A percentile compares a stretch with the other conserved stretches of the same genome.
phyloP scores from a whole-genome alignment of 2,888 invertebrate species.

The Bursaphelenchus okinawaensis region DNA sequence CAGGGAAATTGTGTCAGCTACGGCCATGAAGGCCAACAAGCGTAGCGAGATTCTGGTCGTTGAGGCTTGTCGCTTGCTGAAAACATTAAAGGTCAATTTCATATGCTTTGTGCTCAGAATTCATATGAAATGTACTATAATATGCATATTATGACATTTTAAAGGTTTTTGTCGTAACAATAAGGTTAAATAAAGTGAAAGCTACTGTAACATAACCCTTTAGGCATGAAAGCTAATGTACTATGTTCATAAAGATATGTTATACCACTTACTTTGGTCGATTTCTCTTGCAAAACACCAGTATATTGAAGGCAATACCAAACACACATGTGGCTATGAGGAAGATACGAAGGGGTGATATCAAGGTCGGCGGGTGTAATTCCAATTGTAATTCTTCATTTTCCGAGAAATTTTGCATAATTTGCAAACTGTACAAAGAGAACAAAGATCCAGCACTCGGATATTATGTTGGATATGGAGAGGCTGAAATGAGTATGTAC shows the following conservation, averaged over 20 bases:
- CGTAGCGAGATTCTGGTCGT: slow-evolving; percentile 45
- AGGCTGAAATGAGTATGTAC: no score
- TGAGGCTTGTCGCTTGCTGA: slow-evolving; percentile 25
- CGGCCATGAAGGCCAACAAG: slow-evolving; percentile 48
- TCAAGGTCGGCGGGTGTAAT: background rate
- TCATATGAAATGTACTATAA: no score
- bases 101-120: background rate
- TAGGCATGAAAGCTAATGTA: no score
- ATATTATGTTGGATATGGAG: no score
- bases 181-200: no score
- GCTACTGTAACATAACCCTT: no score
- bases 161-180: no score
- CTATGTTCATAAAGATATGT: background rate
- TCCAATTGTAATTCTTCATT: background rate
- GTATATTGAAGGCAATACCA: slow-evolving; percentile 29
- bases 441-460: no score
- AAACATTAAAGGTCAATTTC: no score
- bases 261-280: slow-evolving; percentile 17
- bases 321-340: slow-evolving; percentile 28
- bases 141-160: no score
- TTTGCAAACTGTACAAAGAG: no score
- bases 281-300: slow-evolving; percentile 24
- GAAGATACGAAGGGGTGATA: slow-evolving; percentile 13
- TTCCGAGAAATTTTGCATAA: background rate
- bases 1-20: slow-evolving; percentile 46